These are phyloP conservation scores for Papio anubis DNA, from an alignment of 2,113 vertebrate genomes.

Conservation along the genomic window DNA sequence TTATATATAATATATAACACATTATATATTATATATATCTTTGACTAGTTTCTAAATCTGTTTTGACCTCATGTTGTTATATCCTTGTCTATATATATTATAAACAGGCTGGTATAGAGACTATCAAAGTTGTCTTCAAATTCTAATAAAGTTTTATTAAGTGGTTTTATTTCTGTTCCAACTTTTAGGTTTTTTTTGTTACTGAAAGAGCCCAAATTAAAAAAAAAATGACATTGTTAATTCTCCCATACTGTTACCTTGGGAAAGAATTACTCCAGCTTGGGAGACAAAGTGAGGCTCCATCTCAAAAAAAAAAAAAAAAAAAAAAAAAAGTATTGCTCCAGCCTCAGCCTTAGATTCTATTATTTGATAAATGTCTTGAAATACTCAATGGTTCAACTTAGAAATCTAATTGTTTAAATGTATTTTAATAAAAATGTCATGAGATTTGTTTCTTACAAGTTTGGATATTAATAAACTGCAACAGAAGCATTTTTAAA, in stretches of 20 bases:
- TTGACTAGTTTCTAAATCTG: neutral
- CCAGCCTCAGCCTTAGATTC: neutral
- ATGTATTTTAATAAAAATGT: neutral
- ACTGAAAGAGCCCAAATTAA: neutral
- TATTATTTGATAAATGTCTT: neutral
- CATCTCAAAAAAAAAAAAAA: too few relatives aligned
- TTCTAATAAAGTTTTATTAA: neutral
- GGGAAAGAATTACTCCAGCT: neutral
- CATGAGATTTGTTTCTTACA: neutral
- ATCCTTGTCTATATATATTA: neutral
- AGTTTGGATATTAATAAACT: neutral
- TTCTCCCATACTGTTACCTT: neutral
- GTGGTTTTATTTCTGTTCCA: neutral
- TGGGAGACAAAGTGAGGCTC: too few relatives aligned
- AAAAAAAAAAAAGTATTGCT: too few relatives aligned
- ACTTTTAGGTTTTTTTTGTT: neutral
- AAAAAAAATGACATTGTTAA: neutral
- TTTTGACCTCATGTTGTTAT: neutral
- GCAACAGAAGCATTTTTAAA: neutral
- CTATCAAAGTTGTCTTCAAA: neutral
- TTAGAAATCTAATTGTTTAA: conserved; percentile 19
- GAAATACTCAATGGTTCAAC: neutral
- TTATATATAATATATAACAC: too few relatives aligned
- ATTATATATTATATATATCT: too few relatives aligned
- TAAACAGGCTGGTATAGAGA: neutral